Conservation (phyloP, 2,888 invertebrate species). For the Xestoiulus laeticollis region DNA sequence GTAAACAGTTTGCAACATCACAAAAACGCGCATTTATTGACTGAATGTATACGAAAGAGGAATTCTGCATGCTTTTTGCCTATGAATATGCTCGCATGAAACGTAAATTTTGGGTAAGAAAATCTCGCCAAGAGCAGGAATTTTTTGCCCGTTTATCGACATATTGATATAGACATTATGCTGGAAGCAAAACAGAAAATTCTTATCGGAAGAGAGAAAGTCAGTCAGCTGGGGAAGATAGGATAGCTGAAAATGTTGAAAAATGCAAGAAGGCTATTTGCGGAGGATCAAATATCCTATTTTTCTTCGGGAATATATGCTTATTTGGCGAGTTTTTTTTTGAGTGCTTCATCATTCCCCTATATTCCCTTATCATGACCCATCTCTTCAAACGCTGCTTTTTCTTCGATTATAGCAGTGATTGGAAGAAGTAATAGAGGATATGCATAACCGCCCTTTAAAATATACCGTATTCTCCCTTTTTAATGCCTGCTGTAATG, state of each 20-base stretch:
- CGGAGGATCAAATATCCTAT: not conserved
- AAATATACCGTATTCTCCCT: not conserved
- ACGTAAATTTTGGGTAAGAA: slow-evolving; percentile 28
- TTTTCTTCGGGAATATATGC: not conserved
- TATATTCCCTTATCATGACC: not conserved
- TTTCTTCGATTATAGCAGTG: not conserved
- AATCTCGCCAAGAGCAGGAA: not conserved
- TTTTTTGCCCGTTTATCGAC: slow-evolving; percentile 32
- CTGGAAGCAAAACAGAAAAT: slow-evolving; percentile 12
- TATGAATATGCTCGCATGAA: not conserved
- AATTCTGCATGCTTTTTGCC: not conserved
- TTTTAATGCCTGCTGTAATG: not conserved
- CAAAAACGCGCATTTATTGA: not conserved
- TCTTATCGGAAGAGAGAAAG: slow-evolving; percentile 5
- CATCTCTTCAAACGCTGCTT: slow-evolving; percentile 5
- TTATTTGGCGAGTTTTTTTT: not conserved
- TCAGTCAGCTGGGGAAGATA: slow-evolving; percentile 28
- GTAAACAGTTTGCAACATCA: not conserved
- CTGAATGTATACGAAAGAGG: not conserved
- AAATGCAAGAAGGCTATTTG: not conserved
- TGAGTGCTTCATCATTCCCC: slow-evolving; percentile 5
- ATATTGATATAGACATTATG: slow-evolving; percentile 34
- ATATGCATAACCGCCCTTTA: not conserved
- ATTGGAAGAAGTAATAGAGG: not conserved
- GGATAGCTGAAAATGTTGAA: not conserved